phyloP scores from a whole-genome alignment of 2,113 vertebrate genomes.

The Nerophis lumbriciformis region DNA sequence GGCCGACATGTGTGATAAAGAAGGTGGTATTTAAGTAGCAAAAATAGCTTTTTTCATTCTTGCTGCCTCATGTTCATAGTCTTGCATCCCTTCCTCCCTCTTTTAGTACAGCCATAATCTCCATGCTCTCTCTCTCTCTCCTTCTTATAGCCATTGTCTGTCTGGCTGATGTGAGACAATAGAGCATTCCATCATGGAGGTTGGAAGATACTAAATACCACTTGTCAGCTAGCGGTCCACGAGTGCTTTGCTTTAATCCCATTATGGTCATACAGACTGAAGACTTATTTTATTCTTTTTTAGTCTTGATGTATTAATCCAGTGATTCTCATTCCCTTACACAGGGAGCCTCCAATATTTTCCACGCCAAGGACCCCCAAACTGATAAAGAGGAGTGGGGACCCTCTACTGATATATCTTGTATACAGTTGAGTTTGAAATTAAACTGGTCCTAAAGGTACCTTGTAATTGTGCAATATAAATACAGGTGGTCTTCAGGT shows the following conservation, averaged over 20 bases:
- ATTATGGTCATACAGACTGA: slow-evolving; percentile 25
- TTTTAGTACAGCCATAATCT: slow-evolving; percentile 47
- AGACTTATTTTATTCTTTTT: slow-evolving; percentile 36
- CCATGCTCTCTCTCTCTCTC: slow-evolving; percentile 25
- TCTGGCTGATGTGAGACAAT: slow-evolving; percentile 46
- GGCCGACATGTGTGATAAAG: slow-evolving; percentile 1
- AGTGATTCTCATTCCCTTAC: slow-evolving; percentile 18
- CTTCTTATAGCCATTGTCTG: slow-evolving; percentile 34
- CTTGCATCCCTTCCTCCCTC: slow-evolving; percentile 25
- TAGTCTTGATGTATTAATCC: slow-evolving; percentile 4
- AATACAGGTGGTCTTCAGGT: no score
- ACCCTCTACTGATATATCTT: no score
- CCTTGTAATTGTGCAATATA: no score
- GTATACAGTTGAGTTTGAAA: no score
- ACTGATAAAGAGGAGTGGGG: no score
- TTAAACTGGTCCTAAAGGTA: no score
- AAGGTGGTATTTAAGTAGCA: not conserved
- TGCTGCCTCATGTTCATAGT: slow-evolving; percentile 11
- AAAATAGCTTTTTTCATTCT: slow-evolving; percentile 42
- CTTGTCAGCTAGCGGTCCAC: slow-evolving; percentile 49
- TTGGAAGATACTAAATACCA: slow-evolving; percentile 45
- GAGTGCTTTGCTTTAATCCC: slow-evolving; percentile 44
- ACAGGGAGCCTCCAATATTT: no score
- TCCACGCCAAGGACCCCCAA: no score
- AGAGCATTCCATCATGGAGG: slow-evolving; percentile 46